phyloP scores from a whole-genome alignment of 2,888 invertebrate species.

The Platypus cylindrus region DNA sequence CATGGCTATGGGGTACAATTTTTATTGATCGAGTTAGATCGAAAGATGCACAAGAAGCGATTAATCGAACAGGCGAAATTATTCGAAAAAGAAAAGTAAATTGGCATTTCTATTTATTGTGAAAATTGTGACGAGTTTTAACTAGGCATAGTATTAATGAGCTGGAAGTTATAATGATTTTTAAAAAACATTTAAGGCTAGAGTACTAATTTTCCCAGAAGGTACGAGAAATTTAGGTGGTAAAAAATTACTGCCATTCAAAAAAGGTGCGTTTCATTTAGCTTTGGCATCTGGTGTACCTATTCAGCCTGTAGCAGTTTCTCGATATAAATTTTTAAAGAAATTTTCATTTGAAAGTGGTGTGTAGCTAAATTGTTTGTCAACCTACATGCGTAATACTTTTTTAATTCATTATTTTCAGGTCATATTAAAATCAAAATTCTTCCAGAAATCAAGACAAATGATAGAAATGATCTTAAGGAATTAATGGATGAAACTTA shows the following conservation, averaged over 20 bases:
- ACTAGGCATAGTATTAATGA: no score
- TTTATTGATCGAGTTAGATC: constrained; percentile 72
- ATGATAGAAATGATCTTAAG: constrained; percentile 47
- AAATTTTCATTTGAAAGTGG: constrained; percentile 48
- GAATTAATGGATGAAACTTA: constrained; percentile 53
- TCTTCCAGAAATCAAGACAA: constrained; percentile 58
- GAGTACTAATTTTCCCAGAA: constrained; percentile 83
- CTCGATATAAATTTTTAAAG: constrained; percentile 63
- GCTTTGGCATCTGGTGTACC: constrained; percentile 74
- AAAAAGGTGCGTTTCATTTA: constrained; percentile 92
- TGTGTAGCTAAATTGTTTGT: constrained; percentile 26
- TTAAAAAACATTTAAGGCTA: constrained; percentile 40
- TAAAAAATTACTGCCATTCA: constrained; percentile 72
- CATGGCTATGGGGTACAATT: constrained; percentile 80
- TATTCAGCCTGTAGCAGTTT: constrained; percentile 80
- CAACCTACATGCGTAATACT: no score
- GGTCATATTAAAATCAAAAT: constrained; percentile 60
- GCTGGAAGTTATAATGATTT: no score
- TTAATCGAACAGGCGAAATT: constrained; percentile 58
- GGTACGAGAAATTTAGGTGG: constrained; percentile 69
- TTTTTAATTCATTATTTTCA: constrained; percentile 30
- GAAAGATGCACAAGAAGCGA: constrained; percentile 54
- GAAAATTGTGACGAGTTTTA: no score
- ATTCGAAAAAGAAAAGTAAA: constrained; percentile 52
- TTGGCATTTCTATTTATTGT: no score